Conservation (phyloP, 2,888 invertebrate genomes). For the Chrysodeixis includens region DNA sequence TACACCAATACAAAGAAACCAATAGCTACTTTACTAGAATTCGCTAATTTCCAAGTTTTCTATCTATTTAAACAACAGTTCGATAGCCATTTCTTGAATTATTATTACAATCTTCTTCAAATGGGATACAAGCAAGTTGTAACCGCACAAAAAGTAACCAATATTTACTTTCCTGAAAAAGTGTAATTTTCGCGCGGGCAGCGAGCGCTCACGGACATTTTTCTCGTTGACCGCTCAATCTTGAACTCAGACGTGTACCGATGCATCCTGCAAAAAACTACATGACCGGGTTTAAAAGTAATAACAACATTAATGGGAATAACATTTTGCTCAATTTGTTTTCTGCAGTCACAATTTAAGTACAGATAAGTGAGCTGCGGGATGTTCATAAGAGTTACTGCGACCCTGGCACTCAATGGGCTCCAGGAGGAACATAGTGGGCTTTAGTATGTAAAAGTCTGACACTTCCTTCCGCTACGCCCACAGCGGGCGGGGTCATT, state of each 20-base stretch:
- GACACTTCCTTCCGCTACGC: too few relatives aligned
- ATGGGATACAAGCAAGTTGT: background rate
- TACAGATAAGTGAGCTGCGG: too few relatives aligned
- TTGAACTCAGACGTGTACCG: background rate
- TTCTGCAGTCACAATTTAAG: background rate
- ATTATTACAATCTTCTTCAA: background rate
- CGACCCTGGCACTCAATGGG: too few relatives aligned
- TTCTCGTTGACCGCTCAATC: slow-evolving; percentile 1
- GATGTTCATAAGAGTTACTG: too few relatives aligned
- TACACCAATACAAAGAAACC: too few relatives aligned
- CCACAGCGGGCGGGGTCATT: too few relatives aligned
- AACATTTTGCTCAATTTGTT: slow-evolving; percentile 27
- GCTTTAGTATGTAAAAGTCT: too few relatives aligned
- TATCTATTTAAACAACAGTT: too few relatives aligned
- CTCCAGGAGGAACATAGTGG: too few relatives aligned
- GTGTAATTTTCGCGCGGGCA: background rate
- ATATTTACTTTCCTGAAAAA: background rate
- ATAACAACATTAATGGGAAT: slow-evolving; percentile 6
- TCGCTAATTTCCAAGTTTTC: too few relatives aligned
- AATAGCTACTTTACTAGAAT: too few relatives aligned
- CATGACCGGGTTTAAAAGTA: background rate
- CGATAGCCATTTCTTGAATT: too few relatives aligned
- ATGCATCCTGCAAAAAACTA: background rate
- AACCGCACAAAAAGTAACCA: background rate
- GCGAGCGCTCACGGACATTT: background rate